These are phyloP conservation scores for Rhabdophis nuchalis DNA, from an alignment of 2,797 vertebrate species.

Conservation along the genomic window DNA sequence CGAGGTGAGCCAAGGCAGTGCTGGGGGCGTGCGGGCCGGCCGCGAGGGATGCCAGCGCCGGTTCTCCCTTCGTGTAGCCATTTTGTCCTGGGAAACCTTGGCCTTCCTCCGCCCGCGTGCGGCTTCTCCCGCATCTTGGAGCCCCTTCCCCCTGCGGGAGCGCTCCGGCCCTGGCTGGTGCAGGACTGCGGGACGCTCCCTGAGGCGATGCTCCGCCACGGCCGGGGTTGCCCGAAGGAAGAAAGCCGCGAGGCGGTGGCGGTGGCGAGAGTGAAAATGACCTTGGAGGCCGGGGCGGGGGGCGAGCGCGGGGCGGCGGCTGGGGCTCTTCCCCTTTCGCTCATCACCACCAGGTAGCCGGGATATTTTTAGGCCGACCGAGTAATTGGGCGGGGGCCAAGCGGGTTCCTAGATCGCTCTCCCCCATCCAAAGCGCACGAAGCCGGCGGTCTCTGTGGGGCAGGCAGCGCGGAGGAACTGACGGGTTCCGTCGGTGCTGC, in stretches of 20 bases:
- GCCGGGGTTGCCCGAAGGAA: not conserved
- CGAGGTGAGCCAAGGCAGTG: constrained; percentile 37
- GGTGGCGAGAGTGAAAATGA: not conserved
- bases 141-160: not conserved
- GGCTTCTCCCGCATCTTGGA: not conserved
- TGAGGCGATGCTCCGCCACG: not conserved
- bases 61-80: constrained; percentile 56
- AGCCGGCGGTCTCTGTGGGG: not conserved
- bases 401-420: not conserved
- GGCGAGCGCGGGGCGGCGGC: not conserved
- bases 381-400: not conserved
- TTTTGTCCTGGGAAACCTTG: constrained; percentile 65
- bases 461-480: not conserved
- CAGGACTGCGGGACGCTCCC: not conserved
- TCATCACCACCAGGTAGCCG: not conserved
- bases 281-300: not conserved
- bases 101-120: not conserved
- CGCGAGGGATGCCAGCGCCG: not conserved
- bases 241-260: not conserved
- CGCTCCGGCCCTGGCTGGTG: not conserved
- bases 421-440: not conserved
- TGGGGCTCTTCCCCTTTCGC: not conserved
- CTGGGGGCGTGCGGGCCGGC: not conserved
- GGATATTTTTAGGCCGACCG: not conserved
- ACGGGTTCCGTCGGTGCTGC: not conserved